Conservation (phyloP, 2,797 vertebrate genomes). For the Pyrrhura leucotis region DNA sequence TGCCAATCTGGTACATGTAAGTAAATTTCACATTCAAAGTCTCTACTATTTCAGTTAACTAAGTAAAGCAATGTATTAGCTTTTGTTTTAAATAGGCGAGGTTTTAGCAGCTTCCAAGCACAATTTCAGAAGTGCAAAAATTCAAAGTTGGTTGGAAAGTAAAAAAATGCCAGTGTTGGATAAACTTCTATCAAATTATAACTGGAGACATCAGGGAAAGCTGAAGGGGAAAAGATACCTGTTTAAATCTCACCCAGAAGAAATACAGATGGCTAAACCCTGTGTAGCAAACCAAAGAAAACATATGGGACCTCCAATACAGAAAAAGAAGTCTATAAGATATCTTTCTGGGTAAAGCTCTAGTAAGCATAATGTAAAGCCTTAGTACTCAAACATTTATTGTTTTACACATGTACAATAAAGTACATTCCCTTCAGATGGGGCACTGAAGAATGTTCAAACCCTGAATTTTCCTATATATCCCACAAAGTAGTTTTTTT, state of each 20-base stretch:
- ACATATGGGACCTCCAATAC: fast-evolving
- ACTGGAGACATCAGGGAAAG: not conserved
- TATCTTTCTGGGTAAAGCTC: not conserved
- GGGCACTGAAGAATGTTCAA: not conserved
- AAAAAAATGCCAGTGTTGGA: not conserved
- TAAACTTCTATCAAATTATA: not conserved
- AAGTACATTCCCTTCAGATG: not conserved
- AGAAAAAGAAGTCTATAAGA: not conserved
- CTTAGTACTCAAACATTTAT: not conserved
- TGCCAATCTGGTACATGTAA: not conserved
- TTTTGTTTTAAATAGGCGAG: not conserved
- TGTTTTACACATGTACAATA: not conserved
- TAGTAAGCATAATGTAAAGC: not conserved
- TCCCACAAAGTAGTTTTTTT: not conserved
- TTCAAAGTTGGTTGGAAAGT: not conserved
- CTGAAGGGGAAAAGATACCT: not conserved
- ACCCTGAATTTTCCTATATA: not conserved
- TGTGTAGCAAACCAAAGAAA: not conserved
- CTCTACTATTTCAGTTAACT: not conserved
- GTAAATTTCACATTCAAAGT: not conserved
- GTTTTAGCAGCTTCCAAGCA: not conserved
- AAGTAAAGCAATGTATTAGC: not conserved
- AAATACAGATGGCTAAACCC: not conserved
- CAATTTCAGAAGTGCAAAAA: not conserved
- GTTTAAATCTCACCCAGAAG: not conserved